Evolutionary conservation across 2,113 vertebrate species (phyloP).

Genomic region (Psittacara wagleri): DNA sequence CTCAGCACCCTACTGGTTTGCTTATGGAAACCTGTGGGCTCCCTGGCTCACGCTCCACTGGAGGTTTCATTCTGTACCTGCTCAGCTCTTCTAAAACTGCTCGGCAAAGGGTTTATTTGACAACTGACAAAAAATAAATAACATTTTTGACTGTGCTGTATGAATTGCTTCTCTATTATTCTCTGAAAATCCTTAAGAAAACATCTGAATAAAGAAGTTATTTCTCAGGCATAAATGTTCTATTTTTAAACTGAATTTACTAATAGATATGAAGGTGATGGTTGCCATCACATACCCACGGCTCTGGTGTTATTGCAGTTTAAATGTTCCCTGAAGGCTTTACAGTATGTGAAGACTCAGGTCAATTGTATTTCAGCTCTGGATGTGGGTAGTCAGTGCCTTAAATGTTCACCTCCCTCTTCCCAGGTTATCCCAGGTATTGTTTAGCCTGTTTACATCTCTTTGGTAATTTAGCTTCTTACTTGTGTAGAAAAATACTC

Average conservation of each 20-base stretch:
- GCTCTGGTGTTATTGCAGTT: neutral
- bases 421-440: neutral
- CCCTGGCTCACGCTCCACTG: neutral
- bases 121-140: neutral
- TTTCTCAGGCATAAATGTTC: neutral
- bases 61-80: neutral
- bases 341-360: neutral
- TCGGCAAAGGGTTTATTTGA: neutral
- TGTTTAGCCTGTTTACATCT: neutral
- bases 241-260: neutral
- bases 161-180: neutral
- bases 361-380: neutral
- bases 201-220: neutral
- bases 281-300: neutral
- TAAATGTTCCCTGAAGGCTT: neutral
- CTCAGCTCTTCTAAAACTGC: neutral
- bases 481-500: neutral
- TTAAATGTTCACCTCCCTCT: neutral
- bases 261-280: neutral
- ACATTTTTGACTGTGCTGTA: neutral
- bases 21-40: neutral
- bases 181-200: neutral
- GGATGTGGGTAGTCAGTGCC: neutral
- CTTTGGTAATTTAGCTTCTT: neutral
- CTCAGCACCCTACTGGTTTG: neutral